Evolutionary conservation across 1,140 invertebrate genomes (phyloP).

Genomic region (Saccostrea echinata): DNA sequence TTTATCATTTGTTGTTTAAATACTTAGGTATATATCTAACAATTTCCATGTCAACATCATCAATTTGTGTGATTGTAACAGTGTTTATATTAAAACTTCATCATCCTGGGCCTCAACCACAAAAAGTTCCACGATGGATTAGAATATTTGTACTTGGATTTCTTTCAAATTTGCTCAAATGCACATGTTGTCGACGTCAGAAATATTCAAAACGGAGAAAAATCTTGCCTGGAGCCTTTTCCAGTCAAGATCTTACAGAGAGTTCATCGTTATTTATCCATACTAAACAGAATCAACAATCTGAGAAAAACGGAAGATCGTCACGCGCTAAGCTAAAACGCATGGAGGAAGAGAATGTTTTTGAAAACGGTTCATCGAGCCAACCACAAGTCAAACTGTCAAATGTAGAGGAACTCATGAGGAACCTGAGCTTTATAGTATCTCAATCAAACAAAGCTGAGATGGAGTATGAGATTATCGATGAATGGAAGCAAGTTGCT

Average conservation of each 20-base stretch:
- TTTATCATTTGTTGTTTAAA: neutral
- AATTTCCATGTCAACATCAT: conserved; percentile 81
- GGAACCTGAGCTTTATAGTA: neutral
- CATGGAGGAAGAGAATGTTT: neutral
- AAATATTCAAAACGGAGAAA: neutral
- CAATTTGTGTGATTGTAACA: conserved; percentile 82
- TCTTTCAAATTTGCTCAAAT: conserved; percentile 62
- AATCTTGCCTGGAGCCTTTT: neutral
- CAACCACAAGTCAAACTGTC: neutral
- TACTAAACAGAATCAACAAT: neutral
- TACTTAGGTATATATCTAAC: conserved; percentile 78
- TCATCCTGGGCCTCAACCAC: conserved; percentile 71
- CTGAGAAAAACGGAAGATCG: neutral
- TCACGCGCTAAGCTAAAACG: neutral
- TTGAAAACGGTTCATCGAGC: neutral
- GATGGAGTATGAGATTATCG: conserved; percentile 62
- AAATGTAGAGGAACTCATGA: neutral
- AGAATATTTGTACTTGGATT: conserved; percentile 58
- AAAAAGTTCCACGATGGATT: conserved; percentile 70
- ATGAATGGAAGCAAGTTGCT: conserved; percentile 99
- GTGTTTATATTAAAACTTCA: conserved; percentile 80
- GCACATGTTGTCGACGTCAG: conserved; percentile 46
- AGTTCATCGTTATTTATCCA: neutral
- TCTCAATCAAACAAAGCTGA: conserved; percentile 55
- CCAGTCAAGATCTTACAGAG: neutral